These are phyloP conservation scores for Gymnoscopelus braueri DNA, from an alignment of 2,797 vertebrate species.

Conservation along the genomic window DNA sequence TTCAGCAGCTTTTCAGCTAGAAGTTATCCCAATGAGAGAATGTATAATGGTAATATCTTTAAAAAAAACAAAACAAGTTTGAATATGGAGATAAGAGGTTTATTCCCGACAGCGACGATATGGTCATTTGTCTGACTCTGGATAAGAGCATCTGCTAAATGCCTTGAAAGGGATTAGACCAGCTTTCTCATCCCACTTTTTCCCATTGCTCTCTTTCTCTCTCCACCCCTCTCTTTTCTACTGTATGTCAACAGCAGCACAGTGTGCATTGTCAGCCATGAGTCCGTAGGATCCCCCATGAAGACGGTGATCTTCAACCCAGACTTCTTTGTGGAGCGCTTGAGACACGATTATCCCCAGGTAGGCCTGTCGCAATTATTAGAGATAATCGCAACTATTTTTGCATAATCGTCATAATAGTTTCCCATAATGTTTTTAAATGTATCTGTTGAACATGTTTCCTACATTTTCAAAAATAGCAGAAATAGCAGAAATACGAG, in stretches of 20 bases:
- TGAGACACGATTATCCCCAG: slow-evolving; percentile 91
- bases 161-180: neutral
- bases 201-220: neutral
- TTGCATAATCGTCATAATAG: too few relatives aligned
- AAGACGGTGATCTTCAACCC: slow-evolving; percentile 95
- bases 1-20: too few relatives aligned
- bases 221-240: neutral
- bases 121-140: neutral
- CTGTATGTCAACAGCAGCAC: slow-evolving; percentile 77
- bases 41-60: too few relatives aligned
- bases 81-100: too few relatives aligned
- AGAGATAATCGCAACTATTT: too few relatives aligned
- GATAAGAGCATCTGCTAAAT: neutral
- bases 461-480: too few relatives aligned
- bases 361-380: slow-evolving; percentile 6
- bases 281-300: slow-evolving; percentile 75
- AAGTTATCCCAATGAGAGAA: too few relatives aligned
- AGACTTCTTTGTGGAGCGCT: slow-evolving; percentile 96
- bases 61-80: too few relatives aligned
- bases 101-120: neutral
- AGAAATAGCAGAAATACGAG: too few relatives aligned
- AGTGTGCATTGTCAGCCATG: slow-evolving; percentile 89
- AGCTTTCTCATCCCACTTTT: neutral
- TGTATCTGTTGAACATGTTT: too few relatives aligned
- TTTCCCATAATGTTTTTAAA: too few relatives aligned